phyloP scores from a whole-genome alignment of 2,888 invertebrate species.

The Drosophila acutilabella region DNA sequence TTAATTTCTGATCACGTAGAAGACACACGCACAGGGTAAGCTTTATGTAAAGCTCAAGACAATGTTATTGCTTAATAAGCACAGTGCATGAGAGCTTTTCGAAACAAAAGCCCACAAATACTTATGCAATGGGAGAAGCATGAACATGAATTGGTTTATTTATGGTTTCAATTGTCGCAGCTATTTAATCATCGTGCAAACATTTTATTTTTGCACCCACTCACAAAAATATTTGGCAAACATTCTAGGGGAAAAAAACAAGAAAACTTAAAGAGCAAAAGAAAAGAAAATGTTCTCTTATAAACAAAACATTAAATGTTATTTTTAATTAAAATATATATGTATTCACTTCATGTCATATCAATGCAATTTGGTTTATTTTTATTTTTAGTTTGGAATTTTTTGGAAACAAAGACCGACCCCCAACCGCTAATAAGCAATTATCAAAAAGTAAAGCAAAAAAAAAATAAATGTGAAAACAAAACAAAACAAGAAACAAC shows the following conservation, averaged over 20 bases:
- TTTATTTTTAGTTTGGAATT: constrained; percentile 46
- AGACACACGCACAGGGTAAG: constrained; percentile 11
- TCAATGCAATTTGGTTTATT: constrained; percentile 52
- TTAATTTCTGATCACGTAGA: constrained; percentile 33
- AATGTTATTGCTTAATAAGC: neutral
- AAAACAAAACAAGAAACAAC: constrained; percentile 22
- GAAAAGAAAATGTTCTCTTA: constrained; percentile 1
- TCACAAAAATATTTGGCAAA: constrained; percentile 61
- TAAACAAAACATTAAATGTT: constrained; percentile 19
- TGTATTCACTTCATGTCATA: constrained; percentile 24
- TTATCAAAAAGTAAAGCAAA: constrained; percentile 52
- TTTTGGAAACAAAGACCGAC: constrained; percentile 55
- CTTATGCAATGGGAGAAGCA: neutral
- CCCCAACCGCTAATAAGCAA: constrained; percentile 34
- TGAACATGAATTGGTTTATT: constrained; percentile 5
- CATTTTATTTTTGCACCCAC: constrained; percentile 9
- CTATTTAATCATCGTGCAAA: constrained; percentile 18
- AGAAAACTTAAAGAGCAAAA: neutral
- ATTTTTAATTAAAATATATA: neutral
- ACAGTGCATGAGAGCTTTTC: constrained; percentile 8
- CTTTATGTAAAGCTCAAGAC: constrained; percentile 9
- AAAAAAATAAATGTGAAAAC: constrained; percentile 1
- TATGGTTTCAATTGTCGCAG: constrained; percentile 10
- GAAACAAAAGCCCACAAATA: constrained; percentile 13
- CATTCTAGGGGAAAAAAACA: constrained; percentile 47